Conservation (phyloP, 2,113 vertebrate species). For the Gasterosteus aculeatus region DNA sequence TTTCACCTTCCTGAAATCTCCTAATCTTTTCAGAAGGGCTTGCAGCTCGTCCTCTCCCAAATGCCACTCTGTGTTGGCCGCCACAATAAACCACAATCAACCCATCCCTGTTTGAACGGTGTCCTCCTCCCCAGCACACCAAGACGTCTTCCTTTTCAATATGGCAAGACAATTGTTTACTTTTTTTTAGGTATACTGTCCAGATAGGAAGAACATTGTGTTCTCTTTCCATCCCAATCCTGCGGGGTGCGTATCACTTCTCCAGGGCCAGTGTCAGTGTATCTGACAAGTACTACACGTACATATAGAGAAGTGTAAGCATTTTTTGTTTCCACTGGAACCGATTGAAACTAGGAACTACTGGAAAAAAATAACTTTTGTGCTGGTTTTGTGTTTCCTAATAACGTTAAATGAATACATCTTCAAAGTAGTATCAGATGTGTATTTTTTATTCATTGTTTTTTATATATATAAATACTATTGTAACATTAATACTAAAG, state of each 20-base stretch:
- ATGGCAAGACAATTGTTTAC: not conserved
- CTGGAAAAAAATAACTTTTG: not conserved
- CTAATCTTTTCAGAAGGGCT: conserved; percentile 49
- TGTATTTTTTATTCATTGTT: not conserved
- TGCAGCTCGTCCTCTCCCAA: conserved; percentile 6
- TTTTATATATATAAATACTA: not conserved
- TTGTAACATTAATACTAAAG: not conserved
- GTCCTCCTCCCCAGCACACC: not conserved
- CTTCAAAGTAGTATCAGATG: not conserved
- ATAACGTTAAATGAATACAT: not conserved
- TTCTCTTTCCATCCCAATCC: conserved; percentile 17
- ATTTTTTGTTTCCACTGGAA: not conserved
- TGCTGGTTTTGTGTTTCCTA: not conserved
- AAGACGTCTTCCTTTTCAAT: conserved; percentile 3
- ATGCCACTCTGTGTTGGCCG: conserved; percentile 26
- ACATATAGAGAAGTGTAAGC: conserved; percentile 11
- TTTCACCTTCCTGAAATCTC: conserved; percentile 47
- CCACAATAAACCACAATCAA: conserved; percentile 15
- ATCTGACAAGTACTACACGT: not conserved
- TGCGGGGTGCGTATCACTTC: not conserved
- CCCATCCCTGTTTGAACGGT: conserved; percentile 27
- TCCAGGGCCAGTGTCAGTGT: not conserved
- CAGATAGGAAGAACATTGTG: conserved; percentile 1
- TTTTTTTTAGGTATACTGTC: not conserved
- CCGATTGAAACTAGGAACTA: not conserved